Evolutionary conservation across 1,140 invertebrate species (phyloP), one percentile per base, ranked within the genome.

Genomic region (Chionoecetes opilio): DNA sequence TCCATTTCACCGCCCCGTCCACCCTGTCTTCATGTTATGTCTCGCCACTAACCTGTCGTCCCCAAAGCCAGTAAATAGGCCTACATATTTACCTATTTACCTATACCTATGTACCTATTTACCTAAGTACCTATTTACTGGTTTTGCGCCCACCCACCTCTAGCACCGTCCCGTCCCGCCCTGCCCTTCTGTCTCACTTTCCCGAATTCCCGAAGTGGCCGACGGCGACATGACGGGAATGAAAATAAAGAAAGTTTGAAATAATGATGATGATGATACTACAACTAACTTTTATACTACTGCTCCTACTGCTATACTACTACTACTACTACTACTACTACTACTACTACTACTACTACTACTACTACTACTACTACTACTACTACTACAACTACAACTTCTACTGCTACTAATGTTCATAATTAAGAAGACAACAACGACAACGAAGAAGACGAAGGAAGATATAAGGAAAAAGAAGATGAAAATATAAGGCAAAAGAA

Each of bases 241-340:
- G n/a, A 75, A 6, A 75, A 75, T n/a, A 21, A 75, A 2, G 2
- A 63, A 6, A 14, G 17, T 21, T 63, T 2, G 0, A n/a, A n/a
- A 75, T 21, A 75, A 75, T 75, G 21, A 75, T 11, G 21, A 6
- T 11, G 53, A 75, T 75, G 53, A 75, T 11, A 21, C 9, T 11
- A n/a, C n/a, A n/a, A n/a, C n/a, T n/a, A n/a, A n/a, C n/a, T n/a
- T n/a, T n/a, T n/a, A n/a, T n/a, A n/a, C n/a, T n/a, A n/a, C n/a
- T n/a, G n/a, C n/a, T n/a, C n/a, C n/a, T n/a, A n/a, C n/a, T n/a
- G n/a, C n/a, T n/a, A n/a, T n/a, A 75, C 53, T 75, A 75, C 53
- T 75, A 75, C 21, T 75, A 75, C 53, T 75, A 75, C 53, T 75
- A 75, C 53, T 75, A 75, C 53, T 75, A 75, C 53, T 75, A 75